Evolutionary conservation across 2,888 invertebrate genomes (phyloP).

Genomic region (Eupithecia subumbrata): DNA sequence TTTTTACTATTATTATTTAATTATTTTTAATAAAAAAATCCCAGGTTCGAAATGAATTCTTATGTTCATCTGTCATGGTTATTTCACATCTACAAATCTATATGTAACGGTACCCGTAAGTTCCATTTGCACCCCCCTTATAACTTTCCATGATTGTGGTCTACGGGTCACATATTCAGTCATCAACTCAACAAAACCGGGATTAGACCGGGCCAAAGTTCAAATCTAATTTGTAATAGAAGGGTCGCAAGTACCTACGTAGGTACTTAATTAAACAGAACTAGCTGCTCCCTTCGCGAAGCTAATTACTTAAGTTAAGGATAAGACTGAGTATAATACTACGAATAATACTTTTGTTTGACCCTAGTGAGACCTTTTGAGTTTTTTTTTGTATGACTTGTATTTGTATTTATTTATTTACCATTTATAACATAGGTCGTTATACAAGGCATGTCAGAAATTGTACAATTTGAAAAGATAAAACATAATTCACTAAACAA

Average conservation of each 20-base stretch:
- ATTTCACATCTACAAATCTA: neutral
- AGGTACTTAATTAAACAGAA: slow-evolving; percentile 47
- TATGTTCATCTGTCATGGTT: neutral
- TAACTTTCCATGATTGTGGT: neutral
- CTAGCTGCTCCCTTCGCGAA: slow-evolving; percentile 44
- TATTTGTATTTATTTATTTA: too few species aligned
- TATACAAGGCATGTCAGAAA: too few species aligned
- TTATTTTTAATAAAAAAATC: neutral
- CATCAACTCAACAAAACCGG: slow-evolving; percentile 41
- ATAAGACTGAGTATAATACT: slow-evolving; percentile 43
- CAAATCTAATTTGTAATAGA: slow-evolving; percentile 51
- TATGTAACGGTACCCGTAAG: neutral
- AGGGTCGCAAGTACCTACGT: slow-evolving; percentile 48
- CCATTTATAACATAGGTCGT: too few species aligned
- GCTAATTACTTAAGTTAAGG: slow-evolving; percentile 46
- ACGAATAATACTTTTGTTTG: slow-evolving; percentile 34
- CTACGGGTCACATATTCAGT: slow-evolving; percentile 16
- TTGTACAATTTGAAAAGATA: too few species aligned
- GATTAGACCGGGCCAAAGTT: slow-evolving; percentile 44
- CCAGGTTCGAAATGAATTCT: neutral
- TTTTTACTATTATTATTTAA: too few species aligned
- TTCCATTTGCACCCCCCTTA: neutral
- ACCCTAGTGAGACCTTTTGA: slow-evolving; percentile 33
- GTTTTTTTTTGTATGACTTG: slow-evolving; percentile 36
- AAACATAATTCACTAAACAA: too few species aligned